Evolutionary conservation across 2,113 vertebrate species (phyloP).

Genomic region (Stercorarius parasiticus): DNA sequence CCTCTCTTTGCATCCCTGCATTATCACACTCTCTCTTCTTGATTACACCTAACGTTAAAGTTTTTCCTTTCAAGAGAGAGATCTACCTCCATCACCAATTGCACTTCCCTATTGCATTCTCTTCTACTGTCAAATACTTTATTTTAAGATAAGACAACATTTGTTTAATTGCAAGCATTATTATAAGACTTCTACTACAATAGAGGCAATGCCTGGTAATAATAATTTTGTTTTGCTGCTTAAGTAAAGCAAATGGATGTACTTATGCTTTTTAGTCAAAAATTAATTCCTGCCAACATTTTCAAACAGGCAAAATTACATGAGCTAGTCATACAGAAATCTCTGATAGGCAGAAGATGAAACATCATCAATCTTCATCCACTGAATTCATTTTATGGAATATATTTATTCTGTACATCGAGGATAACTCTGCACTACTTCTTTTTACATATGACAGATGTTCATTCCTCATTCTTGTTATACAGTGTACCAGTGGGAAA

Average conservation of each 20-base stretch:
- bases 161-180: conserved; percentile 5
- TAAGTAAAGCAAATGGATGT: background rate
- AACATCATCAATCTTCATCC: background rate
- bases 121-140: background rate
- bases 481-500: background rate
- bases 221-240: conserved; percentile 27
- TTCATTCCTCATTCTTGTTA: background rate
- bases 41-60: background rate
- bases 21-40: background rate
- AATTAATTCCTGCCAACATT: conserved; percentile 19
- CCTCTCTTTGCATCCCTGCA: background rate
- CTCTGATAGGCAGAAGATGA: background rate
- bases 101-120: background rate
- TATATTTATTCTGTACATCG: background rate
- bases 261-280: conserved; percentile 1
- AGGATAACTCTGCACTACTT: background rate
- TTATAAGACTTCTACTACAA: background rate
- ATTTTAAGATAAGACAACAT: background rate
- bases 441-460: background rate
- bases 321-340: background rate
- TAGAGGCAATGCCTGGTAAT: background rate
- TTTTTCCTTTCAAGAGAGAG: background rate
- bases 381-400: background rate
- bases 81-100: background rate
- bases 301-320: background rate